Conservation (phyloP, 2,113 vertebrate genomes). For the Daubentonia madagascariensis region DNA sequence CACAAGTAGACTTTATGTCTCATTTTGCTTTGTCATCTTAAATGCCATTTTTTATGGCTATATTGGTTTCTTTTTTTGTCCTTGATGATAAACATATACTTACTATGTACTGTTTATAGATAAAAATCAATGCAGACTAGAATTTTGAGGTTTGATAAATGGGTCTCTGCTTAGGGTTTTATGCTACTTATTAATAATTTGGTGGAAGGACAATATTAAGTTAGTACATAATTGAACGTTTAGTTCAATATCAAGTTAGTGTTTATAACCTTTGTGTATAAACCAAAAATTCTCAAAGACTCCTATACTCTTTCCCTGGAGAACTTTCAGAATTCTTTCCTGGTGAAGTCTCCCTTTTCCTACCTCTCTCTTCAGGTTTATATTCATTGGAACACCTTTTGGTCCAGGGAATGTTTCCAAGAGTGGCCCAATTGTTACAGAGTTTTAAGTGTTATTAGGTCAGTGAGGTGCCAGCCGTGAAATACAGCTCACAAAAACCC, state of each 20-base stretch:
- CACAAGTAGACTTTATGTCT: not conserved
- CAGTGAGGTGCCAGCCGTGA: constrained; percentile 2
- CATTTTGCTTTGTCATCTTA: constrained; percentile 4
- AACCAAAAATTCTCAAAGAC: not conserved
- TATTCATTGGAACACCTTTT: not conserved
- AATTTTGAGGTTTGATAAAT: constrained; percentile 58
- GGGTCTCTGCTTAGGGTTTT: constrained; percentile 46
- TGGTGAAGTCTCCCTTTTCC: not conserved
- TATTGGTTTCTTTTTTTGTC: not conserved
- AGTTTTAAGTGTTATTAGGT: constrained; percentile 5
- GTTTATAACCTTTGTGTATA: constrained; percentile 38
- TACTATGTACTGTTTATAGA: constrained; percentile 33
- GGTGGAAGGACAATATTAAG: constrained; percentile 20
- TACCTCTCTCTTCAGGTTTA: not conserved
- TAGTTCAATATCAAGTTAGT: constrained; percentile 19
- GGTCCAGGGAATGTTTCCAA: not conserved
- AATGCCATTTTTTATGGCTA: constrained; percentile 15
- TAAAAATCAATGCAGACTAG: constrained; percentile 50
- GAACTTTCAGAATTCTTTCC: not conserved
- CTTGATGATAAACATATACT: constrained; percentile 39
- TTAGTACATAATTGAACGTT: constrained; percentile 18
- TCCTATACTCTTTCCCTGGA: not conserved
- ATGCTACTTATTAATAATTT: constrained; percentile 46
- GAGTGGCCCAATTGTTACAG: constrained; percentile 17
- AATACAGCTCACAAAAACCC: not conserved